Base-by-base conservation (phyloP, 1,140 invertebrate genomes). In the Spodoptera litura region DNA sequence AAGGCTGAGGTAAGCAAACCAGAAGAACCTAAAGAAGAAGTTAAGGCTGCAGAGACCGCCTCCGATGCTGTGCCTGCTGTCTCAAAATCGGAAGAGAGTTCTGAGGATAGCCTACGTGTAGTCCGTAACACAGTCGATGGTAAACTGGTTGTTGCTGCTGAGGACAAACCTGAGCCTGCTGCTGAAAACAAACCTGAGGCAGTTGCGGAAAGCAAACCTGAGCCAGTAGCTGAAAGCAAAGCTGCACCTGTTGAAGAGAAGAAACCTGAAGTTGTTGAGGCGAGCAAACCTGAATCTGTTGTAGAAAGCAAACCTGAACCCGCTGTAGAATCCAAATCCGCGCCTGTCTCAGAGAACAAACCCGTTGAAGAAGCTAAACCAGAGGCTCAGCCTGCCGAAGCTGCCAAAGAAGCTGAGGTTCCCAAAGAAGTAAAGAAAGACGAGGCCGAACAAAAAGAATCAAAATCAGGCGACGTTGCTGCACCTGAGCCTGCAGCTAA, bases 61-160 rank as follows among this genome's bases (percentile, higher is more conserved):
- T 78, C 83, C 79, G 83, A 68, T 49, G 82, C 79, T 27, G 56
- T 15, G 11, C 73, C 80, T 58, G 77, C 11, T 15, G 66, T 59
- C 49, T 11, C 64, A 11, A 82, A 81, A 53, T 49, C 79, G 10
- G 81, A 72, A 56, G 70, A 72, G 8, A 38, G n/a, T 38, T 59
- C 77, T 11, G 86, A 88, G 11, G 89, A 91, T 27, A 82, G 85
- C 27, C 83, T 89, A 13, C 85, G 91, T 44, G 88, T 93, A 59
- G 86, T 93, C 59, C 88, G 92, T 49, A 90, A 92, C n/a, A 89
- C 91, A 6, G 84, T 89, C 38, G 90, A 91, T 56, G 90, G 90
- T 49, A 91, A 82, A 72, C 61, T 76, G 35, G 58, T 58, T 51
- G 83, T 80, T 13, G 61, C 76, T 44, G 70, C 64, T 20, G 70